Base-by-base conservation (phyloP, 2,888 invertebrate species). In the Pseudoips prasinana region DNA sequence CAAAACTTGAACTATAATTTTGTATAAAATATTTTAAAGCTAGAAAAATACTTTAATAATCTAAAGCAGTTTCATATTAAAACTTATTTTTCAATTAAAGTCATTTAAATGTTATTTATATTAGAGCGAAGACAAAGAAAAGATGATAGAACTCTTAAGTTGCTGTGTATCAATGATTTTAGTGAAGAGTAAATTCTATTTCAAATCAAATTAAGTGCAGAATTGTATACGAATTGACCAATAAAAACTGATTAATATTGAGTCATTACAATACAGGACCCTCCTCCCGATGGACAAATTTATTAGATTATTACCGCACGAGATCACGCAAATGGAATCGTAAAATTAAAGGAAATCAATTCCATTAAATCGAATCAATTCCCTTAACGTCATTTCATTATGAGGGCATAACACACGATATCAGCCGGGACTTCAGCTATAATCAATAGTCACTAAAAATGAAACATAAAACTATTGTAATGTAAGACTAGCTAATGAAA, bases 291-390 rank as follows among this genome's bases (percentile, higher is more conserved):
- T 73, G 84, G 84, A 82, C 82, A 58, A 76, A 75, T 84, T 76
- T 78, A 87, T 84, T 83, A 75, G 64, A 79, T 85, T 86, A 85
- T 84, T 80, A 81, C 82, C 73, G 84, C 77, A 73, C 76, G 73
- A 78, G 71, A 84, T 81, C 87, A 88, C 87, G 87, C 87, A 84
- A 86, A 86, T 80, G 79, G 77, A 88, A 85, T 85, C 82, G 80
- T 85, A 80, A 86, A 85, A 84, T 83, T 81, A 79, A 78, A 78
- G 76, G 73, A 75, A 85, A 78, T 78, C 84, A 83, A 85, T 85
- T 72, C 68, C 58, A 65, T 73, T 63, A 80, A 80, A 84, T 83
- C 78, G 77, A 77, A 81, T 81, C 74, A 76, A 81, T 84, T 77
- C 74, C 72, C 76, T 74, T 69, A 74, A 65, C 60, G 69, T 67